Conservation (phyloP, 64 coral and sea anemone species). For the Astreopora myriophthalma region DNA sequence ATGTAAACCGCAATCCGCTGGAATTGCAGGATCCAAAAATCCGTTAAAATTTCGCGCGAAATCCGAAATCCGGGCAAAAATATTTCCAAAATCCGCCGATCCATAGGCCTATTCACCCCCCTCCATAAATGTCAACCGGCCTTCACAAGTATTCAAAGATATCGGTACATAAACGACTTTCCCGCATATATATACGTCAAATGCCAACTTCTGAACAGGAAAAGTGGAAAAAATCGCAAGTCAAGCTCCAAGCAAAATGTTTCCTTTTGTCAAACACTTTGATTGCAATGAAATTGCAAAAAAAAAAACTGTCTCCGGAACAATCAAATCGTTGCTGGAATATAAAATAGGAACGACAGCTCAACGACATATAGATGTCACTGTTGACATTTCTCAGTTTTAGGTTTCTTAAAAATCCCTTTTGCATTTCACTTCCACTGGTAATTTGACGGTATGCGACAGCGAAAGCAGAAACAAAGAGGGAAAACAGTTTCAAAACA, state of each 20-base stretch:
- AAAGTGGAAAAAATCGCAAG: not conserved
- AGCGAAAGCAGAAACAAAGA: not conserved
- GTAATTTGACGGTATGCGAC: not conserved
- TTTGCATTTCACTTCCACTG: not conserved
- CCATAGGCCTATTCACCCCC: too few species aligned
- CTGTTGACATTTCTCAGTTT: not conserved
- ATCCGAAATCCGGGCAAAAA: too few species aligned
- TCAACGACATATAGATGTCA: not conserved
- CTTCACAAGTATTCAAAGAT: too few species aligned
- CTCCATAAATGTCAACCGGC: too few species aligned
- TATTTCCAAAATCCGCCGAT: too few species aligned
- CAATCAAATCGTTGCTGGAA: too few species aligned
- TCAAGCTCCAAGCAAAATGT: not conserved
- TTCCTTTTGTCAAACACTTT: not conserved
- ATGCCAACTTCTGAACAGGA: not conserved
- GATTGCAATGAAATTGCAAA: not conserved
- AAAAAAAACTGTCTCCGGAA: too few species aligned
- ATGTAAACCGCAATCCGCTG: too few species aligned
- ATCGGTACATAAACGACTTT: too few species aligned
- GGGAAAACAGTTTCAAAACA: not conserved
- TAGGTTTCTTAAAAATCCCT: not conserved
- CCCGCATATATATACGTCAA: too few species aligned
- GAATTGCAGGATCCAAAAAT: too few species aligned
- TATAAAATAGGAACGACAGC: not conserved
- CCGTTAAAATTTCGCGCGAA: too few species aligned